Conservation (phyloP, 2,113 vertebrate species). For the Aptenodytes forsteri region DNA sequence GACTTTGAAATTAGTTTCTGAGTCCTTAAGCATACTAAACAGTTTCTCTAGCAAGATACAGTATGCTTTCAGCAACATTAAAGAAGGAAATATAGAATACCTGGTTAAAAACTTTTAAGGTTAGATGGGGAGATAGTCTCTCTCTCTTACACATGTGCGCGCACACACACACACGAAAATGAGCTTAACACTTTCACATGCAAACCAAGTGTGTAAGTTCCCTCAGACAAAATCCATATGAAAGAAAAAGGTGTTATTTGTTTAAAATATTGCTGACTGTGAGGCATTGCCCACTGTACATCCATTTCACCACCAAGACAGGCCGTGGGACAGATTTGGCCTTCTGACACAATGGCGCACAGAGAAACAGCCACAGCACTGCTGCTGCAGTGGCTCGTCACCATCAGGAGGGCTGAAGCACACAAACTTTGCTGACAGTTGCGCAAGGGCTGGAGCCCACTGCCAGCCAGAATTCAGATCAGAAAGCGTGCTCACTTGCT, state of each 20-base stretch:
- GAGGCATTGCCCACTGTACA: neutral
- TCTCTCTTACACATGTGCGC: neutral
- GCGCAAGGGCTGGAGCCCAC: fast-evolving
- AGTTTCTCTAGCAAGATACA: slow-evolving; percentile 1
- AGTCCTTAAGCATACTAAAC: slow-evolving; percentile 52
- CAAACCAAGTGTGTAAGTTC: neutral
- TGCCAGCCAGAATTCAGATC: neutral
- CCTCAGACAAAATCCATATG: neutral
- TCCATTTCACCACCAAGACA: neutral
- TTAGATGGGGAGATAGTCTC: neutral
- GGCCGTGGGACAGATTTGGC: neutral
- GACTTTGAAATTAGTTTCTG: slow-evolving; percentile 40
- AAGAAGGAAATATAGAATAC: neutral
- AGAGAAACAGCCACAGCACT: neutral
- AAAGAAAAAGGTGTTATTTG: neutral
- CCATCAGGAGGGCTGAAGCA: neutral
- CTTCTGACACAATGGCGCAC: neutral
- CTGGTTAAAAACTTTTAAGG: neutral
- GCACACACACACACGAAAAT: neutral
- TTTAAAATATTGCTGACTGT: neutral
- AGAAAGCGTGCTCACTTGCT: neutral
- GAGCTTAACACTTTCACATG: neutral
- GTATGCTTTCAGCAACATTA: neutral
- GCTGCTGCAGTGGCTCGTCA: neutral
- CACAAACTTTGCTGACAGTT: neutral